phyloP scores from a whole-genome alignment of 2,113 vertebrate species.

The Entosphenus tridentatus region DNA sequence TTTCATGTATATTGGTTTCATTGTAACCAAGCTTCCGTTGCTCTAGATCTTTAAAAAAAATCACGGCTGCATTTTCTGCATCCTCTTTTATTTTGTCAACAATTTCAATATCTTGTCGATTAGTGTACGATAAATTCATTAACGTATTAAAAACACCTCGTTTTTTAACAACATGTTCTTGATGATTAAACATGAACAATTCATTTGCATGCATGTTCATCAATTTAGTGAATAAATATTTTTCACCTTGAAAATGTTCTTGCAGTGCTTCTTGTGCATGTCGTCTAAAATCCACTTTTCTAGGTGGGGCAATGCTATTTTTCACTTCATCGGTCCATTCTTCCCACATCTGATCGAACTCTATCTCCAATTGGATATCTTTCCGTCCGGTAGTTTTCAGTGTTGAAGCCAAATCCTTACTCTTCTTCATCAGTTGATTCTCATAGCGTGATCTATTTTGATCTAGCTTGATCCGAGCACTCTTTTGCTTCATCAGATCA shows the following conservation, averaged over 20 bases:
- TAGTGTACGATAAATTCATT: fast-evolving
- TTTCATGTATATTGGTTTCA: conserved; percentile 15
- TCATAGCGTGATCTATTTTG: conserved; percentile 12
- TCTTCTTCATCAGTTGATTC: conserved; percentile 13
- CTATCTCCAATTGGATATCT: conserved; percentile 11
- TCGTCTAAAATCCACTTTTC: conserved; percentile 10
- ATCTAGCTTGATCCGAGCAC: conserved; percentile 12
- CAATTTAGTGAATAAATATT: conserved; percentile 4
- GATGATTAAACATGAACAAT: fast-evolving
- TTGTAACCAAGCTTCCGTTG: conserved; percentile 13
- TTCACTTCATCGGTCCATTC: conserved; percentile 12
- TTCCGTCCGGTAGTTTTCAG: conserved; percentile 9
- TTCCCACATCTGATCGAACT: conserved; percentile 16
- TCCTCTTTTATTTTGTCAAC: fast-evolving
- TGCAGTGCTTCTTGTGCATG: conserved; percentile 16
- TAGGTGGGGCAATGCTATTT: fast-evolving
- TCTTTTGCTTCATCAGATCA: conserved; percentile 12
- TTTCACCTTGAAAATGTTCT: conserved; percentile 12
- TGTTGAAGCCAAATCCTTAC: conserved; percentile 13
- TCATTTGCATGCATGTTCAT: conserved; percentile 2
- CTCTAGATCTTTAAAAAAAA: conserved; percentile 11
- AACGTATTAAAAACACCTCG: fast-evolving
- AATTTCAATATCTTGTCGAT: neutral
- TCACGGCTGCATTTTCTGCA: neutral
- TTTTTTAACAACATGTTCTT: conserved; percentile 8